These are phyloP conservation scores for Galemys pyrenaicus DNA, from an alignment of 2,113 vertebrate genomes.

Conservation along the genomic window DNA sequence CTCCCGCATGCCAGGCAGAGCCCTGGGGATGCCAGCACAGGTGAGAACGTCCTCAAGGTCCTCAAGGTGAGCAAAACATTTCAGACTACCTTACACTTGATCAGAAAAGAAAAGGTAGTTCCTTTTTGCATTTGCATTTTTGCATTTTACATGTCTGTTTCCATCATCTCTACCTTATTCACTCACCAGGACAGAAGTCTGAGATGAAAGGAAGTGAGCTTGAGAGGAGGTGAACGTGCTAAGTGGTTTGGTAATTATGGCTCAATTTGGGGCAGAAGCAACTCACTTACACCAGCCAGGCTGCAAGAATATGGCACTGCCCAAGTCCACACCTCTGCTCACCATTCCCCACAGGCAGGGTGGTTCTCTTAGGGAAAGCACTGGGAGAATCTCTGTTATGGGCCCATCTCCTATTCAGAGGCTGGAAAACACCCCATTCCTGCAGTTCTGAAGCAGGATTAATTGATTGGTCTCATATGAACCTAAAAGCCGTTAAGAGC, in stretches of 20 bases:
- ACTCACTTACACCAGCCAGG: slow-evolving; percentile 75
- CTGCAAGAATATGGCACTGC: slow-evolving; percentile 68
- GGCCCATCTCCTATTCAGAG: slow-evolving; percentile 78
- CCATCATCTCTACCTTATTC: slow-evolving; percentile 53
- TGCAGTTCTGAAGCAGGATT: slow-evolving; percentile 85
- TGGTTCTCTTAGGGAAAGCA: slow-evolving; percentile 13
- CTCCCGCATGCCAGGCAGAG: not conserved
- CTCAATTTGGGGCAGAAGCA: slow-evolving; percentile 76
- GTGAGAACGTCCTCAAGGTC: not conserved
- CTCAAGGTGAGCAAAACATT: not conserved
- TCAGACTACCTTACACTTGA: not conserved
- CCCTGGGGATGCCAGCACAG: not conserved
- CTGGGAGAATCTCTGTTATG: slow-evolving; percentile 71
- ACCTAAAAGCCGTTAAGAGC: slow-evolving; percentile 87
- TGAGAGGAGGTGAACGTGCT: not conserved
- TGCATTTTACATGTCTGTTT: not conserved
- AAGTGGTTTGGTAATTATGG: slow-evolving; percentile 77
- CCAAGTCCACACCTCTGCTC: slow-evolving; percentile 69
- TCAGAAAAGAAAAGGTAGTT: not conserved
- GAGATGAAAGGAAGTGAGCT: slow-evolving; percentile 47
- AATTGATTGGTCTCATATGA: slow-evolving; percentile 89
- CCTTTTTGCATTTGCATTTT: not conserved
- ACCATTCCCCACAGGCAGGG: slow-evolving; percentile 58
- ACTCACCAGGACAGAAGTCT: slow-evolving; percentile 71
- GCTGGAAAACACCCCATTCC: slow-evolving; percentile 80